These are phyloP conservation scores for Temnothorax curvispinosus DNA, from an alignment of 1,140 invertebrate genomes.

Conservation along the genomic window DNA sequence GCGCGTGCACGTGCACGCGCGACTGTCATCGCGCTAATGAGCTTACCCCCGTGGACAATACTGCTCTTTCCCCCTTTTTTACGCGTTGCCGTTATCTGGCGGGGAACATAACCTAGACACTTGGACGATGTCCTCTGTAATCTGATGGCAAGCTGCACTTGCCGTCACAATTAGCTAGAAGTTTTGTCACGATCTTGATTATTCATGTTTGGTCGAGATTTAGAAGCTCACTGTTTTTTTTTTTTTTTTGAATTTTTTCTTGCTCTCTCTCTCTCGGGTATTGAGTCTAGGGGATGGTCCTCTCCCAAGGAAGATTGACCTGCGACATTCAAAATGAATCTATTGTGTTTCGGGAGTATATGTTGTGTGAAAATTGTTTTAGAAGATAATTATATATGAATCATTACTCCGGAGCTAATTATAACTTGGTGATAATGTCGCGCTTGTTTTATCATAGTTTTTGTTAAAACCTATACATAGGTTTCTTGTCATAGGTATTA, in stretches of 20 bases:
- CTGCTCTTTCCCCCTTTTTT: background rate
- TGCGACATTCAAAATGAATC: background rate
- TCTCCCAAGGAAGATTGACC: background rate
- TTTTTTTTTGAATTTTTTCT: too few species aligned
- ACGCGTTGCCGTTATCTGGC: background rate
- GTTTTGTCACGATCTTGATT: background rate
- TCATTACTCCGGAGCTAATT: background rate
- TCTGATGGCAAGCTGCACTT: background rate
- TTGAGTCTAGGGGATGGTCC: background rate
- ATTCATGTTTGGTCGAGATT: background rate
- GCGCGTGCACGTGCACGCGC: background rate
- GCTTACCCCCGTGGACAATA: background rate
- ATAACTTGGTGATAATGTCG: background rate
- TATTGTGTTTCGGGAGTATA: background rate
- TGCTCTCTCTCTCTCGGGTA: too few species aligned
- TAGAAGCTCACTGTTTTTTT: background rate
- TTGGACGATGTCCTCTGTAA: background rate
- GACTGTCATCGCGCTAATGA: background rate
- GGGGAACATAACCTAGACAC: constrained; percentile 36
- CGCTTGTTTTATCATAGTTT: background rate
- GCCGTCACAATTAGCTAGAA: background rate
- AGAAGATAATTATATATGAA: background rate
- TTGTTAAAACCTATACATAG: too few species aligned
- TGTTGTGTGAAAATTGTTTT: background rate
- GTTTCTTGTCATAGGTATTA: background rate